Evolutionary conservation across 2,797 vertebrate genomes (phyloP).

Genomic region (Centroberyx gerrardi): DNA sequence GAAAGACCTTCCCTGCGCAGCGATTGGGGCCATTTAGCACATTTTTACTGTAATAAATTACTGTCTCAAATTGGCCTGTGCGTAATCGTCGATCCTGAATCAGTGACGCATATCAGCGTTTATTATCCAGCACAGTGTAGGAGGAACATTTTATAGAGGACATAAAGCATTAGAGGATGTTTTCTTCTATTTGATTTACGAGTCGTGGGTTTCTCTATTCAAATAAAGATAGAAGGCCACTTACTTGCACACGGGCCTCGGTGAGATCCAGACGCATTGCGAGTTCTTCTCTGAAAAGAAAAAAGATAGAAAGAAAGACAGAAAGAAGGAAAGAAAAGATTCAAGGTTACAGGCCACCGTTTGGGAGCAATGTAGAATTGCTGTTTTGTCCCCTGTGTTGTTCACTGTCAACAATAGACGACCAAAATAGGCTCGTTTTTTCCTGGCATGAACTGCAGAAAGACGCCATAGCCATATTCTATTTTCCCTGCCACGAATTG

Average conservation of each 20-base stretch:
- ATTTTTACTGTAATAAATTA: slow-evolving; percentile 83
- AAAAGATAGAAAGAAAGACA: slow-evolving; percentile 56
- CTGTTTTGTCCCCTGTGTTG: slow-evolving; percentile 76
- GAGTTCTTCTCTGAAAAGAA: slow-evolving; percentile 93
- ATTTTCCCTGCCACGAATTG: slow-evolving; percentile 80
- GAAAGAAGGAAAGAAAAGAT: slow-evolving; percentile 62
- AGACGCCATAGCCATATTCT: slow-evolving; percentile 78
- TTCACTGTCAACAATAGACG: slow-evolving; percentile 80
- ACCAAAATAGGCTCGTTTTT: slow-evolving; percentile 74
- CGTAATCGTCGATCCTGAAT: slow-evolving; percentile 69
- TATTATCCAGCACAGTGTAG: slow-evolving; percentile 55
- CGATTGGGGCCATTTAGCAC: slow-evolving; percentile 83
- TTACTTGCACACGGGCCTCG: slow-evolving; percentile 98
- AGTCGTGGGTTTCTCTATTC: slow-evolving; percentile 35
- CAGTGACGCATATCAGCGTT: slow-evolving; percentile 75
- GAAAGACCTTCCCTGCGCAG: slow-evolving; percentile 77
- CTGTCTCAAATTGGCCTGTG: slow-evolving; percentile 67
- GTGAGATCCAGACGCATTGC: slow-evolving; percentile 98
- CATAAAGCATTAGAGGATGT: slow-evolving; percentile 58
- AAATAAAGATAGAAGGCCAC: slow-evolving; percentile 69
- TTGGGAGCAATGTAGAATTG: slow-evolving; percentile 71
- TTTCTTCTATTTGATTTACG: slow-evolving; percentile 56
- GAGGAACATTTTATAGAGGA: slow-evolving; percentile 62
- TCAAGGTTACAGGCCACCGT: slow-evolving; percentile 71
- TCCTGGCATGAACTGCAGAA: slow-evolving; percentile 62